Evolutionary conservation across 2,888 invertebrate genomes (phyloP).

Genomic region (Drosophila nigricruria): DNA sequence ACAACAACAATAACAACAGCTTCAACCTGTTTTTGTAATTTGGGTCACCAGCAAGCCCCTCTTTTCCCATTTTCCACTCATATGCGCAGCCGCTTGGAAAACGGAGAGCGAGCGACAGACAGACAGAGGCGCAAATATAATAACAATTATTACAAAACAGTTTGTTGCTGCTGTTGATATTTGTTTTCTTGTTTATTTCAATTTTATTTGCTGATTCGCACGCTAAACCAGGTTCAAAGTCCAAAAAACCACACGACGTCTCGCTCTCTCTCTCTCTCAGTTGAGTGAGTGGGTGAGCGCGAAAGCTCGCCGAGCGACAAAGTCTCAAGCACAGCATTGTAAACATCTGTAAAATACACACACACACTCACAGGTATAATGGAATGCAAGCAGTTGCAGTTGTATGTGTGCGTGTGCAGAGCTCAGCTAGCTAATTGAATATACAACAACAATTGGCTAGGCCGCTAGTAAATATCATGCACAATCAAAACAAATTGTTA

Average conservation of each 20-base stretch:
- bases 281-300: slow-evolving; percentile 56
- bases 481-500: slow-evolving; percentile 28
- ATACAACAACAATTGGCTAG: slow-evolving; percentile 44
- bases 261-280: slow-evolving; percentile 22
- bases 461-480: slow-evolving; percentile 38
- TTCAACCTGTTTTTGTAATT: slow-evolving; percentile 59
- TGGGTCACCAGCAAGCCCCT: slow-evolving; percentile 62
- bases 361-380: slow-evolving; percentile 23
- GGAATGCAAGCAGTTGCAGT: slow-evolving; percentile 47
- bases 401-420: slow-evolving; percentile 32
- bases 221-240: slow-evolving; percentile 69
- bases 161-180: slow-evolving; percentile 29
- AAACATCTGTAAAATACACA: slow-evolving; percentile 59
- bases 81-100: slow-evolving; percentile 35
- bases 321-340: slow-evolving; percentile 25
- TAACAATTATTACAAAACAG: slow-evolving; percentile 62
- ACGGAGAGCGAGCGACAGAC: slow-evolving; percentile 21
- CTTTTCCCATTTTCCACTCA: slow-evolving; percentile 52
- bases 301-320: slow-evolving; percentile 35
- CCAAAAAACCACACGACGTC: slow-evolving; percentile 51
- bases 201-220: slow-evolving; percentile 48
- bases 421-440: slow-evolving; percentile 43
- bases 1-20: slow-evolving; percentile 16
- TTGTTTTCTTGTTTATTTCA: slow-evolving; percentile 41
- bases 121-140: slow-evolving; percentile 19